Evolutionary conservation across 2,113 vertebrate species (phyloP).

Genomic region (Tympanuchus pallidicinctus): DNA sequence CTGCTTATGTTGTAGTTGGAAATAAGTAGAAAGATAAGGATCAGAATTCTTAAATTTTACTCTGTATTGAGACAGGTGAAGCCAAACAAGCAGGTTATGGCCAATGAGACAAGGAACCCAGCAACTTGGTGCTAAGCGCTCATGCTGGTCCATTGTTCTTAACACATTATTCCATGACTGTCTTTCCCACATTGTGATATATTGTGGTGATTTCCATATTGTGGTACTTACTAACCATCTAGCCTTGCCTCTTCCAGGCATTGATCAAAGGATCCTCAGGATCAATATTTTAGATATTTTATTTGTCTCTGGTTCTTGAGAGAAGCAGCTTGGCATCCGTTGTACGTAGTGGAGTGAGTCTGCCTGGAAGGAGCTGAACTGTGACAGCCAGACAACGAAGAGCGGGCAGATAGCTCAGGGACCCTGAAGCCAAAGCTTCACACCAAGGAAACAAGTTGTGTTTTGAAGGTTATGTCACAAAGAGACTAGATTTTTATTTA

Average conservation of each 20-base stretch:
- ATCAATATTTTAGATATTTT: not conserved
- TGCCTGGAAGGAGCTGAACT: not conserved
- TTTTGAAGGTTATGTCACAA: not conserved
- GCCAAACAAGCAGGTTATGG: not conserved
- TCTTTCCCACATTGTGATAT: not conserved
- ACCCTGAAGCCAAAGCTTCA: not conserved
- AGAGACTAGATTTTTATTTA: not conserved
- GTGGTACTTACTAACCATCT: not conserved
- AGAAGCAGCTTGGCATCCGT: not conserved
- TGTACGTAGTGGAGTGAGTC: not conserved
- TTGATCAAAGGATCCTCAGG: not conserved
- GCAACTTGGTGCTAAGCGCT: not conserved
- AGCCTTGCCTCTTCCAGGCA: not conserved
- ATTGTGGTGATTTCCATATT: not conserved
- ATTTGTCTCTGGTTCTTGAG: not conserved
- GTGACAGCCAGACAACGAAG: not conserved
- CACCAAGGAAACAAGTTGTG: not conserved
- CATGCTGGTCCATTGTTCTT: not conserved
- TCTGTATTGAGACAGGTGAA: not conserved
- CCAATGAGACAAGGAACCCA: not conserved
- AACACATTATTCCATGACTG: not conserved
- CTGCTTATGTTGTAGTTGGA: not conserved
- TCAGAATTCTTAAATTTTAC: not conserved
- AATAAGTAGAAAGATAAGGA: not conserved
- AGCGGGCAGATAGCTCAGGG: not conserved